A percentile compares a stretch with the other conserved stretches of the same genome.
Conservation (phyloP, 2,797 vertebrate genomes). For the Bradypodion ventrale region DNA sequence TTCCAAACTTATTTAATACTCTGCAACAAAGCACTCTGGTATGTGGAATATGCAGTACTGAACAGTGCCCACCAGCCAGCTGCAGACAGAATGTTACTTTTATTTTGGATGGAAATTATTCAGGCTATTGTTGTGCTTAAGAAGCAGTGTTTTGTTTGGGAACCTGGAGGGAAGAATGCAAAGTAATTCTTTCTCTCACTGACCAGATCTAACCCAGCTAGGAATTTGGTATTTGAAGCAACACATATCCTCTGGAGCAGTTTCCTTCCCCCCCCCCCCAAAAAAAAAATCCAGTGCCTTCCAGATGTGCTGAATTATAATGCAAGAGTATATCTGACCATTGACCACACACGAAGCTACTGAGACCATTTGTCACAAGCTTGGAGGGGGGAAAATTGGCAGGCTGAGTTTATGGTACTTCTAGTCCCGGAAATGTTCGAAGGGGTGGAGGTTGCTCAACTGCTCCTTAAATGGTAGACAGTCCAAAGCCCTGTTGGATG, state of each 20-base stretch:
- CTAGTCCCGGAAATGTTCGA: background rate
- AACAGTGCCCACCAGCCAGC: slow-evolving; percentile 14
- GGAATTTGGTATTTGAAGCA: background rate
- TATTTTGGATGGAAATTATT: slow-evolving; percentile 20
- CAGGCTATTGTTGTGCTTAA: background rate
- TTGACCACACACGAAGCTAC: background rate
- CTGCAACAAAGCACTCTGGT: background rate
- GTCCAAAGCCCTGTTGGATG: no score
- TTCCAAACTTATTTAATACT: slow-evolving; percentile 3
- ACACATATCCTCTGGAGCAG: background rate
- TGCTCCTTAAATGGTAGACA: no score
- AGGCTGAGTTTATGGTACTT: no score
- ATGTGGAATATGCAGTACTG: slow-evolving; percentile 16
- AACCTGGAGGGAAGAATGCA: background rate
- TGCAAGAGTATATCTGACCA: background rate
- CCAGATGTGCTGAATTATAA: background rate
- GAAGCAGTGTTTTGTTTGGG: background rate
- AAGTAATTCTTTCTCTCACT: background rate
- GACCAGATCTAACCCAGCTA: slow-evolving; percentile 4
- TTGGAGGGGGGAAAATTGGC: no score
- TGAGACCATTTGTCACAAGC: no score
- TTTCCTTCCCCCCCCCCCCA: no score
- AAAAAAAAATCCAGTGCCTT: background rate
- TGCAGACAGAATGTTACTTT: slow-evolving; percentile 19
- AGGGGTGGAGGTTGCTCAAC: background rate